Base-by-base conservation (phyloP, 2,888 invertebrate species). In the Linyphia triangularis region DNA sequence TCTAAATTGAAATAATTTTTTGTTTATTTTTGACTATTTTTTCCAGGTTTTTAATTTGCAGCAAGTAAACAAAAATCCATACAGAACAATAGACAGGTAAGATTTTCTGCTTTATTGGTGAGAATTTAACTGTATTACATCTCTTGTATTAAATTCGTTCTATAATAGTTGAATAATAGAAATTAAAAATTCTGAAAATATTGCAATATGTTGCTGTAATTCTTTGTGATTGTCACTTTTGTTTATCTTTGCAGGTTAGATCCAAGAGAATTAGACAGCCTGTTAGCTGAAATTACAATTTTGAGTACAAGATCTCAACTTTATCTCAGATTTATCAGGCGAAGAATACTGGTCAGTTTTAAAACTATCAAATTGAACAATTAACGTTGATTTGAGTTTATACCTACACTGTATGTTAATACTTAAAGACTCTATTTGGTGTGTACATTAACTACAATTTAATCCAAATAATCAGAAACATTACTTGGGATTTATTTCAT, bases 301-400 rank as follows among this genome's bases (percentile, higher is more conserved):
- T 96, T 98, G 93, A 98, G 98, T 93, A 96, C 97, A 0, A 94
- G 98, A 90, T 95, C 96, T n/a, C 96, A 97, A 92, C 94, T 99
- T 26, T 99, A 99, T 93, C 95, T 97, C 91, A 94, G 96, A 91
- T 99, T 99, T 93, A 94, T 99, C 89, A 72, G 84, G 16, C 43
- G 86, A 57, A 78, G 86, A 70, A 69, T 90, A 28, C 63, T 78
- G 84, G 90, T 90, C n/a, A 9, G 33, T 69, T 26, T 1, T 24
- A 72, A 43, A 72, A 26, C 28, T 63, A n/a, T n/a, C n/a, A n/a
- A 16, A 24, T 63, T 28, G 22, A 10, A 26, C 7, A 19, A 51
- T 51, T 51, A 51, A 51, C 51, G 13, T 51, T 10, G 13, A 51
- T 33, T 33, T 33, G 4, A 33, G 33, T 33, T 33, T 6, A 6